Conservation (phyloP, 2,113 vertebrate species). For the Rhinogobius similis region DNA sequence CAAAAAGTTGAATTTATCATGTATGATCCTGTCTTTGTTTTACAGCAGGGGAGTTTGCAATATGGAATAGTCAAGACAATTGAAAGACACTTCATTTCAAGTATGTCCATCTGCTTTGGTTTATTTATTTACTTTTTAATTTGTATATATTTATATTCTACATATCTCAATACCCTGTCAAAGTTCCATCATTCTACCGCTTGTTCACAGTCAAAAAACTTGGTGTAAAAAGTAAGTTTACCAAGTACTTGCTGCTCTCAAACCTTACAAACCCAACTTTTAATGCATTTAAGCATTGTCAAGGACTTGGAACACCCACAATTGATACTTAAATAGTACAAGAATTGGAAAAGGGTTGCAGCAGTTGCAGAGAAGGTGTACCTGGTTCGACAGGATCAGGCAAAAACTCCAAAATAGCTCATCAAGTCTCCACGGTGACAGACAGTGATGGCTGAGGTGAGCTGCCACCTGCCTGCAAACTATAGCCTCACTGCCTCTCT, state of each 20-base stretch:
- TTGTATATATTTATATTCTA: neutral
- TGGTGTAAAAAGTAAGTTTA: neutral
- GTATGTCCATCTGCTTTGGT: neutral
- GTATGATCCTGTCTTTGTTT: no score
- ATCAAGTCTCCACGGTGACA: constrained; percentile 7
- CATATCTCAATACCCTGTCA: neutral
- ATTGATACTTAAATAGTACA: constrained; percentile 8
- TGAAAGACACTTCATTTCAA: no score
- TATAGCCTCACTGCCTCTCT: constrained; percentile 1
- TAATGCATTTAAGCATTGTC: constrained; percentile 13
- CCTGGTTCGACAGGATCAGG: constrained; percentile 11
- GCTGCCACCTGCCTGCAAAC: constrained; percentile 10
- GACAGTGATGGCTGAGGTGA: constrained; percentile 11
- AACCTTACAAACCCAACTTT: constrained; percentile 7
- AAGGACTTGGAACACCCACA: constrained; percentile 3
- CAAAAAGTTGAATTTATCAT: no score
- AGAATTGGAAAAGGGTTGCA: constrained; percentile 6
- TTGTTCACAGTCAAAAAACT: neutral
- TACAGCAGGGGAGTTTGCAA: no score
- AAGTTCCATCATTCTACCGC: neutral
- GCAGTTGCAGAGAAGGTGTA: constrained; percentile 2
- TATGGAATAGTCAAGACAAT: no score
- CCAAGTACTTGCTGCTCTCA: neutral
- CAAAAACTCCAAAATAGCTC: constrained; percentile 10
- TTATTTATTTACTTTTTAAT: neutral